Evolutionary conservation across 2,113 vertebrate genomes (phyloP).

Genomic region (Jacana jacana): DNA sequence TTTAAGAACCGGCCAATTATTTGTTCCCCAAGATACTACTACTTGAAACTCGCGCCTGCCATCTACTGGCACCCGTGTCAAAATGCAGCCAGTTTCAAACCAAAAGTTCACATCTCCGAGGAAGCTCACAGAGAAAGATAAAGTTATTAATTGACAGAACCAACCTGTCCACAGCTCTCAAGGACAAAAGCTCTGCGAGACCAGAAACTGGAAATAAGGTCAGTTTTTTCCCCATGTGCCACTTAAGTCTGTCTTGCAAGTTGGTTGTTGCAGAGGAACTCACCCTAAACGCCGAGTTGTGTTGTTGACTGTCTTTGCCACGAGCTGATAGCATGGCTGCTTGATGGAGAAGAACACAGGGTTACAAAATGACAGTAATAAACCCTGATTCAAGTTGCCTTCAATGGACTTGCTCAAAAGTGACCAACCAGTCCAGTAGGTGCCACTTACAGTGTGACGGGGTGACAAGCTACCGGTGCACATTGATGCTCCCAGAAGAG

Average conservation of each 20-base stretch:
- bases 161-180: too few species aligned
- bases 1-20: background rate
- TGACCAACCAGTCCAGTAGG: background rate
- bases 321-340: fast-evolving
- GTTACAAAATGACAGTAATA: background rate
- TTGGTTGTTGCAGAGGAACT: background rate
- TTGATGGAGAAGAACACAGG: background rate
- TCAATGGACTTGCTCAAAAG: background rate
- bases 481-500: background rate
- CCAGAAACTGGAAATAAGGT: background rate
- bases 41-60: constrained; percentile 6
- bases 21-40: background rate
- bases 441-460: fast-evolving
- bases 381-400: background rate
- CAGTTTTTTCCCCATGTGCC: background rate
- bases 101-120: background rate
- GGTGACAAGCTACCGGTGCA: background rate
- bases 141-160: background rate
- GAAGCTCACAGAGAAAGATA: background rate
- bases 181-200: background rate
- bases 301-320: background rate
- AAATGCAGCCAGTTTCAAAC: background rate
- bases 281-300: background rate
- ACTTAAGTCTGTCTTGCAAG: fast-evolving
- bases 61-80: constrained; percentile 28